Evolutionary conservation across 2,797 vertebrate genomes (phyloP).

Genomic region (Malurus splendens): DNA sequence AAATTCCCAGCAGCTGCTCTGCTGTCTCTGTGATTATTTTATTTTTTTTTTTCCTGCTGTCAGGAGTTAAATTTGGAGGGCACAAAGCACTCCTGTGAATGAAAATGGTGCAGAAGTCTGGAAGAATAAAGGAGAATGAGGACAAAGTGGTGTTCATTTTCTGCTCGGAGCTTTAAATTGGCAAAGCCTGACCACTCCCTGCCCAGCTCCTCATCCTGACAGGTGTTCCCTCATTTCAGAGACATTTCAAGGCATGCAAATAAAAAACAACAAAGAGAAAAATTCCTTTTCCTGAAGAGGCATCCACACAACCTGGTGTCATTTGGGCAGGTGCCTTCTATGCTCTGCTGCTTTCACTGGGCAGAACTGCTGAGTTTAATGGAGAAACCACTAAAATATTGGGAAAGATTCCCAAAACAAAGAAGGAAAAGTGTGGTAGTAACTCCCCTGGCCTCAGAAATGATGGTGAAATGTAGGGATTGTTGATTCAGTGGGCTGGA

Average conservation of each 20-base stretch:
- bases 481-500: not conserved
- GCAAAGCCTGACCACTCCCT: not conserved
- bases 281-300: not conserved
- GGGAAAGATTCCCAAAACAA: not conserved
- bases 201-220: not conserved
- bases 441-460: not conserved
- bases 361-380: not conserved
- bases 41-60: not conserved
- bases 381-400: not conserved
- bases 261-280: not conserved
- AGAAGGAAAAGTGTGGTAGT: not conserved
- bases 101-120: not conserved
- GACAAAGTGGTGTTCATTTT: not conserved
- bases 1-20: not conserved
- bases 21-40: not conserved
- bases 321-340: not conserved
- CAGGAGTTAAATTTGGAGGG: constrained; percentile 2
- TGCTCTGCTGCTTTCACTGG: not conserved
- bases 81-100: not conserved
- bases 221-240: not conserved
- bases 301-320: not conserved
- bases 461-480: fast-evolving
- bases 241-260: not conserved
- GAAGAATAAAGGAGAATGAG: not conserved
- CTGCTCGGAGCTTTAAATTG: not conserved